Conservation (phyloP, 2,113 vertebrate species). For the Litocranius walleri region DNA sequence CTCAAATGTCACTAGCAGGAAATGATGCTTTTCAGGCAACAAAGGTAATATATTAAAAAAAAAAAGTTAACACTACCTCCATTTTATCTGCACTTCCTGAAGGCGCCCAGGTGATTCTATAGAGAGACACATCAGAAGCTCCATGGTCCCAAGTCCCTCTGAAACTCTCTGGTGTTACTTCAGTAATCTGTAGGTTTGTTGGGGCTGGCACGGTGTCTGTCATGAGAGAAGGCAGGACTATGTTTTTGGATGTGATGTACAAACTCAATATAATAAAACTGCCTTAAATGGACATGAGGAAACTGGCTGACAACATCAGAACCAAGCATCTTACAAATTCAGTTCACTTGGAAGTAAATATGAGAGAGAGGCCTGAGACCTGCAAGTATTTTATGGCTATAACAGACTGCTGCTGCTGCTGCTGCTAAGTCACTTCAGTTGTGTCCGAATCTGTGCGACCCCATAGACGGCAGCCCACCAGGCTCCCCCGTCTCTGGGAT, state of each 20-base stretch:
- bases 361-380: neutral
- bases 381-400: neutral
- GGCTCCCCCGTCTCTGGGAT: no score
- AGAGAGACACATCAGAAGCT: constrained; percentile 92
- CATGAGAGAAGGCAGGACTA: constrained; percentile 35
- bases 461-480: no score
- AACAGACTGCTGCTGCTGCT: no score
- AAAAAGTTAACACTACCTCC: constrained; percentile 72
- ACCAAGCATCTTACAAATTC: neutral
- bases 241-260: neutral
- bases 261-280: neutral
- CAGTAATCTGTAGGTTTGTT: constrained; percentile 88
- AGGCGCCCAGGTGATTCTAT: constrained; percentile 90
- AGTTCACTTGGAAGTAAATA: neutral
- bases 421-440: no score
- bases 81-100: constrained; percentile 78
- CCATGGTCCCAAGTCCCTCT: constrained; percentile 93
- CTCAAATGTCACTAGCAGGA: neutral
- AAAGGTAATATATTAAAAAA: neutral
- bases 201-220: constrained; percentile 91
- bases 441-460: no score
- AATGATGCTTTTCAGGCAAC: neutral
- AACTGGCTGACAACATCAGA: neutral
- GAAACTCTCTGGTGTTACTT: constrained; percentile 89
- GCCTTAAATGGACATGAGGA: neutral